phyloP scores from a whole-genome alignment of 2,888 invertebrate genomes.

The Schizotus pectinicornis region DNA sequence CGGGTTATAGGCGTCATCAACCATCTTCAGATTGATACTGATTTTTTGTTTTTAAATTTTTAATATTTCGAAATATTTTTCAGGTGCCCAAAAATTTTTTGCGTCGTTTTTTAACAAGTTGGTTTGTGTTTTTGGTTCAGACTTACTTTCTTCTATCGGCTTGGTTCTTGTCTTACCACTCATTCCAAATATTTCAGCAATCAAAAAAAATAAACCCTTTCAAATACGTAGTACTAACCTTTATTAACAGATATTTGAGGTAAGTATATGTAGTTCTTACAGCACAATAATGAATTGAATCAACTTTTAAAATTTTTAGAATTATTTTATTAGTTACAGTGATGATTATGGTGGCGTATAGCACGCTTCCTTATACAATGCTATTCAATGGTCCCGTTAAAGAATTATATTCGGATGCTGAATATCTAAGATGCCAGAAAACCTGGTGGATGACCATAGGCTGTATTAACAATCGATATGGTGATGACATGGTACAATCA shows the following conservation, averaged over 20 bases:
- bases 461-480: constrained; percentile 23
- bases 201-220: constrained; percentile 1
- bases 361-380: constrained; percentile 33
- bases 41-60: too few relatives aligned
- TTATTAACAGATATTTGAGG: constrained; percentile 20
- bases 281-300: background rate
- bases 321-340: constrained; percentile 36
- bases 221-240: constrained; percentile 9
- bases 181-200: constrained; percentile 34
- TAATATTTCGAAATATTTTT: background rate
- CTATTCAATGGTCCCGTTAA: constrained; percentile 35
- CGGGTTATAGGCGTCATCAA: too few relatives aligned
- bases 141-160: constrained; percentile 40
- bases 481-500: constrained; percentile 20
- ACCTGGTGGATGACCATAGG: constrained; percentile 27
- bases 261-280: background rate
- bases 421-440: constrained; percentile 26
- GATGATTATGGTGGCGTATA: constrained; percentile 32
- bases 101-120: constrained; percentile 25
- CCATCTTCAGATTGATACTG: background rate
- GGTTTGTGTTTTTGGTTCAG: constrained; percentile 39
- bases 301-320: constrained; percentile 25
- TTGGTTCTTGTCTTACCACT: constrained; percentile 40
- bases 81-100: constrained; percentile 24
- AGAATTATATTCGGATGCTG: constrained; percentile 34